phyloP scores from a whole-genome alignment of 2,113 vertebrate species.

The Balaeniceps rex region DNA sequence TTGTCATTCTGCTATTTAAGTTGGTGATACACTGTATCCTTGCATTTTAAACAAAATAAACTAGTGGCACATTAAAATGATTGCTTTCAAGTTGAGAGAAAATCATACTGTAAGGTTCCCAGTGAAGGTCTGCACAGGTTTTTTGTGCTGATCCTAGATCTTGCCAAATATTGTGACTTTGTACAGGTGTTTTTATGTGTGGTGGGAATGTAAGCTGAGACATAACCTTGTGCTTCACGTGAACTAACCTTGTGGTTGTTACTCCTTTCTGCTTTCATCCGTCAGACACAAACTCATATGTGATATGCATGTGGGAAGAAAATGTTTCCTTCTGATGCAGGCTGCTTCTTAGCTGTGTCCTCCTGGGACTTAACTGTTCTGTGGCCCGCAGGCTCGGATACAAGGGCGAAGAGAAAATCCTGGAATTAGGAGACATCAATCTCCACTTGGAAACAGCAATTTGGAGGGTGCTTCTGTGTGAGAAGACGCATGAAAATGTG shows the following conservation, averaged over 20 bases:
- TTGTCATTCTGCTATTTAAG: background rate
- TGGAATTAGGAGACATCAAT: background rate
- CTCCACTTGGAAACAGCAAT: rapidly evolving
- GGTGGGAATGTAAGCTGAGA: background rate
- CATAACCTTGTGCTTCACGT: background rate
- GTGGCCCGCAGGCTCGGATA: background rate
- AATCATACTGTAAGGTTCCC: background rate
- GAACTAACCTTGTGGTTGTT: background rate
- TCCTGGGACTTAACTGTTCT: background rate
- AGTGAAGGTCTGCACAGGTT: background rate
- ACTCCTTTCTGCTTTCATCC: background rate
- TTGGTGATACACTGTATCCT: background rate
- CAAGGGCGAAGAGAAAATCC: background rate
- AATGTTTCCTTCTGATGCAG: background rate
- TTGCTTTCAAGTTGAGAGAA: background rate
- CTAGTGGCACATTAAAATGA: background rate
- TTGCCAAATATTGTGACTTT: background rate
- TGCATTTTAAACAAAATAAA: background rate
- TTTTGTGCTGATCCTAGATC: background rate
- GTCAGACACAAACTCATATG: background rate
- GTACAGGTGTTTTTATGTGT: background rate
- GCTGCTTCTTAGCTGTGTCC: background rate
- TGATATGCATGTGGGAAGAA: background rate
- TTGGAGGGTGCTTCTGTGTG: rapidly evolving
- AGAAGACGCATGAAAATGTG: background rate